Conservation (phyloP, 2,888 invertebrate genomes). For the Drosophila mimica region DNA sequence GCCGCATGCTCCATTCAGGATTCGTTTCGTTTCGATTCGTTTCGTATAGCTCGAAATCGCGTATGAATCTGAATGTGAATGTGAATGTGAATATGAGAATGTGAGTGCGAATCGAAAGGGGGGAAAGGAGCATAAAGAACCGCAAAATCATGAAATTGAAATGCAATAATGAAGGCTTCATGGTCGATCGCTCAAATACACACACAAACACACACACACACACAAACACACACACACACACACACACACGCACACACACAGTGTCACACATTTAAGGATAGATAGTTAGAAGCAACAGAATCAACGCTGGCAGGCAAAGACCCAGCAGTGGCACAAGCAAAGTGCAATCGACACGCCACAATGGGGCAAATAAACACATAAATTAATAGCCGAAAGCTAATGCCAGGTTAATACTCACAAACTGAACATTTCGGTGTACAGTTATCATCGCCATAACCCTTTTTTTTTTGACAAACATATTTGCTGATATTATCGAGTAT, state of each 20-base stretch:
- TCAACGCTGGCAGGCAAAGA: conserved; percentile 16
- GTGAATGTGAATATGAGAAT: conserved; percentile 4
- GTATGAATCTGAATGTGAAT: conserved; percentile 19
- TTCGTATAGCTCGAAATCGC: conserved; percentile 27
- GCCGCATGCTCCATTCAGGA: conserved; percentile 12
- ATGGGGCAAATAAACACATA: background rate
- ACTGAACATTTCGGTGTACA: background rate
- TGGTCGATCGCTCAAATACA: conserved; percentile 77
- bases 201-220: conserved; percentile 24
- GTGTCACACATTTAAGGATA: conserved; percentile 12
- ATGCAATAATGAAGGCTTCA: conserved; percentile 80
- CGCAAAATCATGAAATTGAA: conserved; percentile 76
- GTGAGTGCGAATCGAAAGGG: conserved; percentile 50
- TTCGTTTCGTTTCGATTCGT: conserved; percentile 32
- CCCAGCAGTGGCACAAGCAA: conserved; percentile 26
- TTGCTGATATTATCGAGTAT: background rate
- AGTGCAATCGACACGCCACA: conserved; percentile 70
- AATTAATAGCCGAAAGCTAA: background rate
- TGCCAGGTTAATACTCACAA: background rate
- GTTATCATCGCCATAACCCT: background rate
- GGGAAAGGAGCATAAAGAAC: conserved; percentile 76
- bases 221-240: conserved; percentile 24
- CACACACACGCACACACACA: conserved; percentile 8
- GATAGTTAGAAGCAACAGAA: conserved; percentile 53
- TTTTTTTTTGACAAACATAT: background rate